Conservation (phyloP, 2,113 vertebrate genomes). For the Tor tambroides region DNA sequence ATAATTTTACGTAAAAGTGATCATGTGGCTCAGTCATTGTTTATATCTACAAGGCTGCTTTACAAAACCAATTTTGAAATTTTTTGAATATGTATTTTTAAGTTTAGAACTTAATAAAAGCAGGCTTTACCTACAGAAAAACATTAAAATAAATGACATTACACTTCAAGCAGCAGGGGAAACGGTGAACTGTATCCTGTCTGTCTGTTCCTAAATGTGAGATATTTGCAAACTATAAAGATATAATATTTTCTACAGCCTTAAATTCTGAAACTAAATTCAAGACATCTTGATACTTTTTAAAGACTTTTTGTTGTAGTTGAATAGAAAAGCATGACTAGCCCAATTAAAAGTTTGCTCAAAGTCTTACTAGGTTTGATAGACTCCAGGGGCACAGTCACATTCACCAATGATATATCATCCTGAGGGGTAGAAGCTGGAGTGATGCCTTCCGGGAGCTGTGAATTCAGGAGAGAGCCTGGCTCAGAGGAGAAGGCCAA, state of each 20-base stretch:
- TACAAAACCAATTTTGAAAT: too few relatives aligned
- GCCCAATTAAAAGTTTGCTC: not conserved
- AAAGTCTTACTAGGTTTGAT: constrained; percentile 92
- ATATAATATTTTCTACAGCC: not conserved
- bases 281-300: not conserved
- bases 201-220: not conserved
- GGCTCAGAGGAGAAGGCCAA: constrained; percentile 64
- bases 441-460: constrained; percentile 62
- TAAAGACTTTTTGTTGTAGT: not conserved
- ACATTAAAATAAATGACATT: too few relatives aligned
- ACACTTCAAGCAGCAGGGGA: too few relatives aligned
- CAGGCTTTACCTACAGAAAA: too few relatives aligned
- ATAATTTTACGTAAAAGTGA: too few relatives aligned
- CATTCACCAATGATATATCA: constrained; percentile 82
- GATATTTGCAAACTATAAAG: not conserved
- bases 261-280: not conserved
- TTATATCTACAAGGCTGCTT: too few relatives aligned
- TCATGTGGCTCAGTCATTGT: too few relatives aligned
- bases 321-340: not conserved
- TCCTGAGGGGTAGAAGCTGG: constrained; percentile 61
- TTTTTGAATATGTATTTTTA: too few relatives aligned
- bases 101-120: too few relatives aligned
- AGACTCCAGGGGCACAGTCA: constrained; percentile 91
- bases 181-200: not conserved
- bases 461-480: constrained; percentile 61